phyloP scores from a whole-genome alignment of 2,113 vertebrate genomes.

The Hiodon tergisus region DNA sequence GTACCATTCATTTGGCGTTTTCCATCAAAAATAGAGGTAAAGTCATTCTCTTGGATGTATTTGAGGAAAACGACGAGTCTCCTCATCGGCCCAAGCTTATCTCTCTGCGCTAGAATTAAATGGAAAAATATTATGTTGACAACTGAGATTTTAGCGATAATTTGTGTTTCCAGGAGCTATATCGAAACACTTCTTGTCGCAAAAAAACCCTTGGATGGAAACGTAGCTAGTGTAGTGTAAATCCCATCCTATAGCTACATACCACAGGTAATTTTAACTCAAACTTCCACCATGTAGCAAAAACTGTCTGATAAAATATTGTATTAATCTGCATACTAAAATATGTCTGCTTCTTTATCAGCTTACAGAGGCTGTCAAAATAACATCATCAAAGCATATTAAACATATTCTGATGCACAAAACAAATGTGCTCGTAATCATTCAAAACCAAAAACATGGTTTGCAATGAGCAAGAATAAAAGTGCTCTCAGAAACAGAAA shows the following conservation, averaged over 20 bases:
- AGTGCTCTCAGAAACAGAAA: neutral
- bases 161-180: too few relatives aligned
- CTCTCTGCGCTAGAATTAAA: too few relatives aligned
- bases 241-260: conserved; percentile 34
- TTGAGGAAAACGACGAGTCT: too few relatives aligned
- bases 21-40: too few relatives aligned
- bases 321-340: conserved; percentile 14
- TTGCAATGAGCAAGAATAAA: neutral
- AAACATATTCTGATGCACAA: neutral
- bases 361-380: neutral
- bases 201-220: too few relatives aligned
- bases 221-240: too few relatives aligned
- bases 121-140: too few relatives aligned
- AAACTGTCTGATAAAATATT: conserved; percentile 13
- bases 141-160: too few relatives aligned
- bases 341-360: neutral
- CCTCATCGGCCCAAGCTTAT: too few relatives aligned
- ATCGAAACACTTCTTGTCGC: too few relatives aligned
- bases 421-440: neutral
- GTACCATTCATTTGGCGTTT: too few relatives aligned
- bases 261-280: conserved; percentile 31
- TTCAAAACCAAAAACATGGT: neutral
- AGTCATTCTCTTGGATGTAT: too few relatives aligned
- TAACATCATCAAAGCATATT: neutral
- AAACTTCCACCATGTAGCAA: conserved; percentile 17